Conservation (phyloP, 2,888 invertebrate species). For the Mesochorus sp. region DNA sequence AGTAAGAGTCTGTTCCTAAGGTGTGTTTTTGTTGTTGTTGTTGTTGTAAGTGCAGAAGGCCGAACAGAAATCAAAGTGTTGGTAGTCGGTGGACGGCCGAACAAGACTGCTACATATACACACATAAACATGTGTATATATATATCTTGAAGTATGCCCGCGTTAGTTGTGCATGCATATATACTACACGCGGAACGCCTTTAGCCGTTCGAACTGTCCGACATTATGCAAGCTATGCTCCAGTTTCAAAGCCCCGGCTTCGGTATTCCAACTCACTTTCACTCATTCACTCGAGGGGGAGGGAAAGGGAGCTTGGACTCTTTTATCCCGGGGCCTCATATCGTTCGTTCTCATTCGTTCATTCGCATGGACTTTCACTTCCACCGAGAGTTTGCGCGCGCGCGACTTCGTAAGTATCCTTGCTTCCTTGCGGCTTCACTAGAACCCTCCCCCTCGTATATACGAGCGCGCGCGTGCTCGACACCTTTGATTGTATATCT, state of each 20-base stretch:
- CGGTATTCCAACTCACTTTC: constrained; percentile 79
- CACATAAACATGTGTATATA: background rate
- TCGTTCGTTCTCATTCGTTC: constrained; percentile 52
- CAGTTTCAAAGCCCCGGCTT: constrained; percentile 77
- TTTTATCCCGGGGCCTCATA: constrained; percentile 66
- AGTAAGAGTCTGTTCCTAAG: background rate
- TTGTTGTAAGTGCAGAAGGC: background rate
- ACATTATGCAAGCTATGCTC: constrained; percentile 80
- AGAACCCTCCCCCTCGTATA: constrained; percentile 46
- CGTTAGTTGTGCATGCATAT: constrained; percentile 27
- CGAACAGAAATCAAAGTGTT: background rate
- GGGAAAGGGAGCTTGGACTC: constrained; percentile 47
- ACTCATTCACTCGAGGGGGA: constrained; percentile 76
- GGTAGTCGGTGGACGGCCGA: background rate
- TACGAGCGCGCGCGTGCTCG: constrained; percentile 20
- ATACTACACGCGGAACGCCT: constrained; percentile 66
- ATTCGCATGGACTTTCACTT: constrained; percentile 74
- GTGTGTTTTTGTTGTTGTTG: background rate
- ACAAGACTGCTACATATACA: background rate
- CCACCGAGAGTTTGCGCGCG: constrained; percentile 37
- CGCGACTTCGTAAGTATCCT: constrained; percentile 66
- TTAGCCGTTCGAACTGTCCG: constrained; percentile 73
- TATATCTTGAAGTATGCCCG: background rate
- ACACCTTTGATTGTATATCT: constrained; percentile 15
- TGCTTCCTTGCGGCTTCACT: constrained; percentile 54